phyloP scores from a whole-genome alignment of 2,113 vertebrate species.

The Scomber scombrus region DNA sequence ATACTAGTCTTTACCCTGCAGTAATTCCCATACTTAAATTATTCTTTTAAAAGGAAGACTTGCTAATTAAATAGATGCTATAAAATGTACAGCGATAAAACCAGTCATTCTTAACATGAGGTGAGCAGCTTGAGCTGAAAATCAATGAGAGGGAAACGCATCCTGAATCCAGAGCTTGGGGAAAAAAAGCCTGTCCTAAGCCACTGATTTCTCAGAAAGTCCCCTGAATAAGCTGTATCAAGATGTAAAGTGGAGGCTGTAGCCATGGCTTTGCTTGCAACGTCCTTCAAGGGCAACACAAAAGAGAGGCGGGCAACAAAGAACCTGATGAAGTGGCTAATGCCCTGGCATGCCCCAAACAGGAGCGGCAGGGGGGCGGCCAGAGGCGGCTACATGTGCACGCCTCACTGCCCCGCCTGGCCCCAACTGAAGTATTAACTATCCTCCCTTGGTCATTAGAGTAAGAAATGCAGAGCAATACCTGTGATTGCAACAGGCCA shows the following conservation, averaged over 20 bases:
- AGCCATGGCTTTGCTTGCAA: slow-evolving; percentile 64
- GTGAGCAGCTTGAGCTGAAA: slow-evolving; percentile 38
- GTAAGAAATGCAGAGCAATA: slow-evolving; percentile 68
- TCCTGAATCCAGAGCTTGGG: slow-evolving; percentile 46
- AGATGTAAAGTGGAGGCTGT: slow-evolving; percentile 66
- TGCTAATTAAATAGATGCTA: slow-evolving; percentile 7
- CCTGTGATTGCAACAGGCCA: slow-evolving; percentile 59
- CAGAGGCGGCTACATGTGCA: slow-evolving; percentile 71
- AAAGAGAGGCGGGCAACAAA: slow-evolving; percentile 82
- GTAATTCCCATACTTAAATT: slow-evolving; percentile 2
- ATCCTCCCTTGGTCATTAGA: slow-evolving; percentile 69
- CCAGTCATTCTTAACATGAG: slow-evolving; percentile 19
- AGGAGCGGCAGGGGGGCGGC: slow-evolving; percentile 76
- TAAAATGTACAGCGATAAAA: slow-evolving; percentile 37
- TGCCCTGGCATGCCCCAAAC: slow-evolving; percentile 82
- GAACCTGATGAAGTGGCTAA: slow-evolving; percentile 85
- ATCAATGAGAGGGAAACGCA: slow-evolving; percentile 40
- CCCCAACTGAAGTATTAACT: slow-evolving; percentile 47
- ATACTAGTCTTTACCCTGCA: slow-evolving; percentile 5
- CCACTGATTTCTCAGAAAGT: slow-evolving; percentile 61
- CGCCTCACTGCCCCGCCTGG: slow-evolving; percentile 74
- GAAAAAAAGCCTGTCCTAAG: slow-evolving; percentile 22
- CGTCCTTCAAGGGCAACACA: slow-evolving; percentile 82
- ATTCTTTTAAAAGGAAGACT: not conserved
- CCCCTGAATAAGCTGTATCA: slow-evolving; percentile 73